These are phyloP conservation scores for Charadrius vociferus DNA, from an alignment of 2,113 vertebrate genomes.

Conservation along the genomic window DNA sequence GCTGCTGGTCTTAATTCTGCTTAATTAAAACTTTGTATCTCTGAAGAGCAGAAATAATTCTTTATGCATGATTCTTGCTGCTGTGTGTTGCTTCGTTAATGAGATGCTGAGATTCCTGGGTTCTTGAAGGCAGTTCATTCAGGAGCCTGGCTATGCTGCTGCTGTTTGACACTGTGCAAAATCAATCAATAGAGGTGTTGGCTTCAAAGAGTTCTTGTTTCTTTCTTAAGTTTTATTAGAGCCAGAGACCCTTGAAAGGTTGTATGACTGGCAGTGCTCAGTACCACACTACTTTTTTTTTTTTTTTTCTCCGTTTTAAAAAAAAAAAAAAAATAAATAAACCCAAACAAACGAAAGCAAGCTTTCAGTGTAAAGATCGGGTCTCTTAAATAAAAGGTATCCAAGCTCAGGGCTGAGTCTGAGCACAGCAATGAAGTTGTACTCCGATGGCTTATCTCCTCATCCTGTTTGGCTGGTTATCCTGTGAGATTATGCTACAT, in stretches of 20 bases:
- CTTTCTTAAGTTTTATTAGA: background rate
- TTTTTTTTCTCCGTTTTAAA: background rate
- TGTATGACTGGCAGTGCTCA: background rate
- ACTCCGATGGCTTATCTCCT: background rate
- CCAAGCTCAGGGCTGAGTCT: background rate
- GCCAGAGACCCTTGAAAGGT: background rate
- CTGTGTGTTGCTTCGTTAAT: background rate
- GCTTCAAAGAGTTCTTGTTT: background rate
- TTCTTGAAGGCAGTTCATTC: background rate
- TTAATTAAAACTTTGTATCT: background rate
- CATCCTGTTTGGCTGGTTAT: background rate
- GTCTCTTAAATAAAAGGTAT: background rate
- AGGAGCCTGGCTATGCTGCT: background rate
- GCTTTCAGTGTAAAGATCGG: background rate
- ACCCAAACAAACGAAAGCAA: background rate
- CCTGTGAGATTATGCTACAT: background rate
- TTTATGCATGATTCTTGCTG: background rate
- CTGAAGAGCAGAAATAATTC: background rate
- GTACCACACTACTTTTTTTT: background rate
- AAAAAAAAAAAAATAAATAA: background rate
- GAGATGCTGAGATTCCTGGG: background rate
- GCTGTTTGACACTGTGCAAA: background rate
- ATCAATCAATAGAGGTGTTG: background rate
- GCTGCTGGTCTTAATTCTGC: slow-evolving; percentile 12
- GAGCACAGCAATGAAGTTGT: background rate